Evolutionary conservation across 2,888 invertebrate species (phyloP), one percentile per base, ranked within the genome.

Genomic region (Abscondita cerata): DNA sequence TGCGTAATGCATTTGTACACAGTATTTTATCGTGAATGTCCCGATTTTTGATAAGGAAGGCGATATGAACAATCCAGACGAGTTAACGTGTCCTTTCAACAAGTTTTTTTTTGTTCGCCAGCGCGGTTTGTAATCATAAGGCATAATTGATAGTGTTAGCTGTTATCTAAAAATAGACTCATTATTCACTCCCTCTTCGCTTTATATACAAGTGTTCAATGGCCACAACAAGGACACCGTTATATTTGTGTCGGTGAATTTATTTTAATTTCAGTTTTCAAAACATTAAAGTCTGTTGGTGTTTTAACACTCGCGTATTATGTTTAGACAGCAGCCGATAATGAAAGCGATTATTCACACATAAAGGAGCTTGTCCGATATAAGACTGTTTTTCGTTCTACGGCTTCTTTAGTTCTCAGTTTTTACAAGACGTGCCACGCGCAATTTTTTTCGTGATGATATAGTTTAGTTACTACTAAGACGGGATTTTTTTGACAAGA

Each of bases 171-270:
- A 60, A 55, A 60, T 60, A 60, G 20, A 31, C 44, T 55, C 51
- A 41, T 52, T 50, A 54, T 54, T 48, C 54, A 38, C 50, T 59
- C 59, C 34, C 54, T 41, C 54, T 50, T 48, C 52, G 18, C 47
- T 46, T 56, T 44, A 15, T 52, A 40, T 50, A 16, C 31, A 36
- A 34, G 33, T 40, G 50, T 38, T 51, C 51, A 52, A 56, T 44
- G 62, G 47, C 52, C 57, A 52, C 56, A 19, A 56, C 62, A 62
- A 62, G 62, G 62, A 62, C 62, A 48, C 52, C 31, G 52, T 53
- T 57, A 57, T 56, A 52, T 34, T 57, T 50, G 56, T 62, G 57
- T 48, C 31, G 46, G 47, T 36, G 36, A 41, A 40, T 51, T 51
- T 2, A 41, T 13, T 47, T 54, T 53, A 52, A 55, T 46, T 44